phyloP scores from a whole-genome alignment of 2,888 invertebrate genomes.

The Camponotus fellah region DNA sequence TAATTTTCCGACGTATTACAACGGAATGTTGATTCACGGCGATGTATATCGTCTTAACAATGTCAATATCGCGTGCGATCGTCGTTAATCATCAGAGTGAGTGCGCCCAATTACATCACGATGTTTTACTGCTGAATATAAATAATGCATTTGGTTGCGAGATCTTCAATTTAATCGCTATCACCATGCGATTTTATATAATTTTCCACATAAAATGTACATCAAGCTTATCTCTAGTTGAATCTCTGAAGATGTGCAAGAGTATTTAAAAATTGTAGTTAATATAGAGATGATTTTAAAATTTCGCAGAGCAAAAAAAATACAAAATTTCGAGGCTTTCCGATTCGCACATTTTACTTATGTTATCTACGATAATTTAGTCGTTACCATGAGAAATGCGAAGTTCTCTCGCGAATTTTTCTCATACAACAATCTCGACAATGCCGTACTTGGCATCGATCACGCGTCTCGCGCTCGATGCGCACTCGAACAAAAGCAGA shows the following conservation, averaged over 20 bases:
- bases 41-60: conserved; percentile 51
- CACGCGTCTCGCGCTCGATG: conserved; percentile 43
- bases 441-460: conserved; percentile 48
- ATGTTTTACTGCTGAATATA: conserved; percentile 37
- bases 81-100: conserved; percentile 39
- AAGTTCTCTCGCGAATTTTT: conserved; percentile 40
- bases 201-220: background rate
- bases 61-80: conserved; percentile 37
- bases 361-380: conserved; percentile 32
- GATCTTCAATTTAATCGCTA: conserved; percentile 21
- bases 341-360: conserved; percentile 18
- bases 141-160: background rate
- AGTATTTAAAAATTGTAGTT: background rate
- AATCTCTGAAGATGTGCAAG: background rate
- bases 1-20: conserved; percentile 38
- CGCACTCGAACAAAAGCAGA: conserved; percentile 49
- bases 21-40: conserved; percentile 45
- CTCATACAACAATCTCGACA: conserved; percentile 42
- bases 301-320: background rate
- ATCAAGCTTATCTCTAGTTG: background rate
- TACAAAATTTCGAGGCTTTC: conserved; percentile 13
- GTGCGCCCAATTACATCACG: background rate
- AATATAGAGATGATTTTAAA: background rate
- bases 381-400: conserved; percentile 17
- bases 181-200: background rate